These are phyloP conservation scores for Eulacestoma nigropectus DNA, from an alignment of 2,113 vertebrate genomes.

Conservation along the genomic window DNA sequence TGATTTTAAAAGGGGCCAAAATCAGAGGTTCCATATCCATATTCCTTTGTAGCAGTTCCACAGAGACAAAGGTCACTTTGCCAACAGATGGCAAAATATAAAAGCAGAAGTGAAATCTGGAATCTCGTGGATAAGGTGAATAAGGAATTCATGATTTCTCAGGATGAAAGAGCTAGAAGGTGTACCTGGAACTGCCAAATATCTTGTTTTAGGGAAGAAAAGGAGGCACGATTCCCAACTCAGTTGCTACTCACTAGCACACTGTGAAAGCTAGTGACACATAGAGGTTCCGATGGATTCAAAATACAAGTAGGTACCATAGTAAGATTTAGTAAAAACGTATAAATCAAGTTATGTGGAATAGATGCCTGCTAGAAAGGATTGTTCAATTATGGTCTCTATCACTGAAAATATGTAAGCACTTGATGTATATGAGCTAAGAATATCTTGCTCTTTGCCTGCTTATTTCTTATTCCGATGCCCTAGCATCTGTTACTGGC, in stretches of 20 bases:
- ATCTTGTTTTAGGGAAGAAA: neutral
- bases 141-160: neutral
- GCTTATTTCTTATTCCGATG: neutral
- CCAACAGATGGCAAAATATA: neutral
- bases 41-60: neutral
- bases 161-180: neutral
- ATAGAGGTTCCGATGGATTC: neutral
- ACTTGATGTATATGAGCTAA: neutral
- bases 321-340: neutral
- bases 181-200: neutral
- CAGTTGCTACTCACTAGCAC: neutral
- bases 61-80: neutral
- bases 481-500: neutral
- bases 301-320: neutral
- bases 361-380: neutral
- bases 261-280: neutral
- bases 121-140: neutral
- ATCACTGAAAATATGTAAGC: neutral
- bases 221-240: neutral
- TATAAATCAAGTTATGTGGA: neutral
- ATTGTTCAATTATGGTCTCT: neutral
- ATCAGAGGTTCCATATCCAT: neutral
- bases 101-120: neutral
- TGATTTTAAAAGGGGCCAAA: neutral
- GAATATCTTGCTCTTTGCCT: neutral